Percentiles rank a stretch among this genome's conserved stretches.
Conservation (phyloP, 2,888 invertebrate genomes). For the Brenthis daphne region DNA sequence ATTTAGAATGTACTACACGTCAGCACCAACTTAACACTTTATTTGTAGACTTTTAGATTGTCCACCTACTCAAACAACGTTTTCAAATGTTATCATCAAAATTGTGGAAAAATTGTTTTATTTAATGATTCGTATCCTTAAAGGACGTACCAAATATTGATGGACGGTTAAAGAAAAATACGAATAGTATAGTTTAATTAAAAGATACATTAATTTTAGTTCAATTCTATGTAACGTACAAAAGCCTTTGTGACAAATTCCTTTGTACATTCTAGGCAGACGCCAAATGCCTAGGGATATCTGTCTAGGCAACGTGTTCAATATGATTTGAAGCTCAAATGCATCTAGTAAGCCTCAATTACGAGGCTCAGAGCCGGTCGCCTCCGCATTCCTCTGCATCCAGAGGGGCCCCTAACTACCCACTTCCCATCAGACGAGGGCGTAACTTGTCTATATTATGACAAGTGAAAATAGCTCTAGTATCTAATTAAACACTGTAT, state of each 20-base stretch:
- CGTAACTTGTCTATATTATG: slow-evolving; percentile 27
- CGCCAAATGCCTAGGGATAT: slow-evolving; percentile 2
- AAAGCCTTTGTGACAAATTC: slow-evolving; percentile 2
- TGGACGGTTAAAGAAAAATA: no score
- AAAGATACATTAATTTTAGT: neutral
- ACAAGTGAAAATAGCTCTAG: neutral
- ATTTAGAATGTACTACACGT: no score
- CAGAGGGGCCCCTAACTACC: slow-evolving; percentile 47
- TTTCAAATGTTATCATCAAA: no score
- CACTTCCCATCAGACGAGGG: slow-evolving; percentile 41
- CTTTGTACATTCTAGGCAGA: slow-evolving; percentile 4
- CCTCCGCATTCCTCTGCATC: slow-evolving; percentile 63
- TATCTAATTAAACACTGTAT: neutral
- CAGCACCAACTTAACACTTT: no score
- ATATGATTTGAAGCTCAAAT: slow-evolving; percentile 24
- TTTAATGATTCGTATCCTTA: no score
- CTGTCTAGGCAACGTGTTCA: slow-evolving; percentile 14
- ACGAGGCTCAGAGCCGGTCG: slow-evolving; percentile 49
- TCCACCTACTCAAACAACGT: no score
- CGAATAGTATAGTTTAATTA: no score
- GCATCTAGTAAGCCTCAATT: slow-evolving; percentile 28
- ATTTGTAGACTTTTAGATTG: no score
- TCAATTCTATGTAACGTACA: neutral
- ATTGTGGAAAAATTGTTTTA: no score
- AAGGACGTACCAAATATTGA: no score